Base-by-base conservation (phyloP, 2,797 vertebrate genomes). In the Sardinella longiceps region DNA sequence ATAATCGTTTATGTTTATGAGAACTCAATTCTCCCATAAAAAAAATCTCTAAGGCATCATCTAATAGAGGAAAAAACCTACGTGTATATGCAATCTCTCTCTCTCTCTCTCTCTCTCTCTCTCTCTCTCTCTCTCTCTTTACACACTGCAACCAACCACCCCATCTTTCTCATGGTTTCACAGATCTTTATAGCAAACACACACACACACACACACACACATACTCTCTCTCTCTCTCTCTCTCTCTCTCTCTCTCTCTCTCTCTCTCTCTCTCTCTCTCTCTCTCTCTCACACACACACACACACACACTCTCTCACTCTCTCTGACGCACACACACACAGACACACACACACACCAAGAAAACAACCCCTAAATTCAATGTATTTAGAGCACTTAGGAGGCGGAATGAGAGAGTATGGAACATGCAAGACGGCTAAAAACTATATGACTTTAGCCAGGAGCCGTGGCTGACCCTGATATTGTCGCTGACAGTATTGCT, bases 401-500 rank as follows among this genome's bases (percentile, higher is more conserved):
- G 30, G 30, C 5, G 28, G 33, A 33, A 33, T 15, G 28, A 33
- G 63, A 33, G 63, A 70, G 30, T 70, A 70, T 28, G 60, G 60
- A 63, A 63, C 60, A 63, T 63, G 28, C 60, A 63, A 30, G n/a
- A 63, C 25, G 7, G 46, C 46, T 10, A 48, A 48, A 48, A 48
- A 10, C 5, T n/a, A 63, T n/a, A 37, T 14, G 63, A 70, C 63
- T 70, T 70, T 33, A 15, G 3, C 28, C 0, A 70, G 63, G 30
- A 30, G 30, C 7, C 63, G 37, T 28, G 28, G 63, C 63, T 70
- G 28, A 33, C 28, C 18, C 11, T 70, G 63, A 33, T 33, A 33
- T 33, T 12, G 28, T 70, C 7, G 30, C 37, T 15, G 28, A 70
- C 63, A 70, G 63, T 70, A 70, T 70, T 70, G 84, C 81, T 82